Base-by-base conservation (phyloP, 2,797 vertebrate species). In the Helostoma temminkii region DNA sequence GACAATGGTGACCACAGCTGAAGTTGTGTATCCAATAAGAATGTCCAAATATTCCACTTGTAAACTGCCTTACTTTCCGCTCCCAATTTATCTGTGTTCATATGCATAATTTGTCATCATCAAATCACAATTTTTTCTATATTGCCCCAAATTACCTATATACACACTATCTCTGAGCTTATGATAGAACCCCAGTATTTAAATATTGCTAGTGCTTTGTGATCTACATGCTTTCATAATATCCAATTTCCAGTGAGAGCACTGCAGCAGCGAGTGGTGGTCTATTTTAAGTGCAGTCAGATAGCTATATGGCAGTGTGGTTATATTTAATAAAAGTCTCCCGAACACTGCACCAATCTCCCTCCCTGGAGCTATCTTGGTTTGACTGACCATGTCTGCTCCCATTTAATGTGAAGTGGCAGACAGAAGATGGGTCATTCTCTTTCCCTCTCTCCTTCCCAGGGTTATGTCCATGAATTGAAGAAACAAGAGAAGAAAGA, bases 311-410 rank as follows among this genome's bases (percentile, higher is more conserved):
- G 81, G 88, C 84, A 76, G 63, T 55, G 76, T 79, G 83, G 84
- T 81, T 90, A 86, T 89, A 88, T 90, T 89, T 91, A 88, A 87
- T 89, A 91, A 89, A 85, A 92, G 81, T 87, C 80, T 88, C 66
- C 82, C 9, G 59, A 91, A 87, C 82, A 82, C 81, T 80, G 81
- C 81, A 74, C 81, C 83, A 84, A 82, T 88, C 82, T 83, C 66
- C 41, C 73, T 83, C 85, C 83, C 86, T 22, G 34, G 81, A 83
- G 85, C 78, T 73, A 83, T 90, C 81, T 79, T 77, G 82, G 70
- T 88, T 88, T 81, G 86, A 89, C 87, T 89, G 82, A 70, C 81
- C 79, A 81, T 86, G 88, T 82, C 85, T 89, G 83, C 63, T 88
- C 74, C 81, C 74, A 76, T 88, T 88, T 89, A 90, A 89, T 90